These are phyloP conservation scores for Epicampocera succincta DNA, from an alignment of 2,888 invertebrate genomes.

Conservation along the genomic window DNA sequence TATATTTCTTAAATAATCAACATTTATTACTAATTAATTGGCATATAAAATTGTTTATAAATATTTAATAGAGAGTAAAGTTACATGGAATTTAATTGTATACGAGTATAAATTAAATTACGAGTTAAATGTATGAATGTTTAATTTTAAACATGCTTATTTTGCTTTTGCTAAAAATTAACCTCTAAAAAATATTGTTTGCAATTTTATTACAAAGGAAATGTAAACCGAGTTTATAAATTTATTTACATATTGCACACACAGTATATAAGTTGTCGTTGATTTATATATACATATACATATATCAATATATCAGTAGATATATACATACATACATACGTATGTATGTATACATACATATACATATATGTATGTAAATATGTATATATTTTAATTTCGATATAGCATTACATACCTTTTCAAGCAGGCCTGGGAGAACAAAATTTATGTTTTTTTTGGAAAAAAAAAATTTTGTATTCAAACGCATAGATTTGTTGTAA, in stretches of 20 bases:
- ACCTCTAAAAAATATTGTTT: slow-evolving; percentile 49
- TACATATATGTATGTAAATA: too few relatives aligned
- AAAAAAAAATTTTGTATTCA: slow-evolving; percentile 24
- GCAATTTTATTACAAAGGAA: slow-evolving; percentile 35
- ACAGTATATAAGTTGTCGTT: slow-evolving; percentile 11
- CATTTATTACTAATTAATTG: slow-evolving; percentile 53
- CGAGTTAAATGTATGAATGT: slow-evolving; percentile 5
- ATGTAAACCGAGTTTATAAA: slow-evolving; percentile 42
- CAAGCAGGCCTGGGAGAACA: slow-evolving; percentile 18
- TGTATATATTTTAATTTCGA: slow-evolving; percentile 24
- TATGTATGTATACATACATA: slow-evolving; percentile 10
- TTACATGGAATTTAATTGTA: slow-evolving; percentile 40
- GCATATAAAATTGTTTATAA: slow-evolving; percentile 41
- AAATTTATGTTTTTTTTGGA: slow-evolving; percentile 20
- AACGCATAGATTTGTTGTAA: slow-evolving; percentile 7
- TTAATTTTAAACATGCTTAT: slow-evolving; percentile 53
- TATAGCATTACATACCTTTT: slow-evolving; percentile 53
- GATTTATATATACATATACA: slow-evolving; percentile 5
- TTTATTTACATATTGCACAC: slow-evolving; percentile 25
- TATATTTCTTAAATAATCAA: slow-evolving; percentile 25
- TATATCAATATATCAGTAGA: too few relatives aligned
- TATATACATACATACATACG: slow-evolving; percentile 5
- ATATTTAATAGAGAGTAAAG: slow-evolving; percentile 30
- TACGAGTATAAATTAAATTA: slow-evolving; percentile 21
- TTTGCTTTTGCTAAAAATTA: slow-evolving; percentile 35